Conservation (phyloP, 2,797 vertebrate genomes). For the Macropodus opercularis region DNA sequence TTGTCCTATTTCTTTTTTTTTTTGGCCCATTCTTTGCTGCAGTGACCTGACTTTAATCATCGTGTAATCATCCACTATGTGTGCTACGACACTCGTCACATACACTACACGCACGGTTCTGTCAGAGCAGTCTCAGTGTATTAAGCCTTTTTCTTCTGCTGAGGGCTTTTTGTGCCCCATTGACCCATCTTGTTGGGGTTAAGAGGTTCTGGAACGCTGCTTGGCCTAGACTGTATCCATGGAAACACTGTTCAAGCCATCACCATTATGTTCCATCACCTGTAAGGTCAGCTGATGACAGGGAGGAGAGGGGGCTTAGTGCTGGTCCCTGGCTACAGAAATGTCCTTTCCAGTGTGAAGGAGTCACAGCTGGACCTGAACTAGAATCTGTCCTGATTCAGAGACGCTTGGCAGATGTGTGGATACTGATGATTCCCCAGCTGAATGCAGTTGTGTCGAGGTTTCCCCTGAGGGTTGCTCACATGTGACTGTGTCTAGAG, state of each 20-base stretch:
- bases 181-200: not conserved
- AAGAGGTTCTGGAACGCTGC: not conserved
- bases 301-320: not conserved
- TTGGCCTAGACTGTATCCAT: not conserved
- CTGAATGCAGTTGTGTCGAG: conserved; percentile 13
- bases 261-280: conserved; percentile 1
- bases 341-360: conserved; percentile 14
- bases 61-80: too few species aligned
- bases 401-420: conserved; percentile 5
- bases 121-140: too few species aligned
- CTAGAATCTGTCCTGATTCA: conserved; percentile 20
- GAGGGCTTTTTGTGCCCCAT: not conserved
- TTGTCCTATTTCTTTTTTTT: not conserved
- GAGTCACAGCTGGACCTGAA: conserved; percentile 1
- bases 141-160: not conserved
- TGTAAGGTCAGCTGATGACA: conserved; percentile 25
- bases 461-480: conserved; percentile 6
- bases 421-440: conserved; percentile 12
- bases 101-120: too few species aligned
- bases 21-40: conserved; percentile 21
- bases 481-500: conserved; percentile 15
- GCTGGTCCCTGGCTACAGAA: conserved; percentile 28
- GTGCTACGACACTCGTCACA: too few species aligned
- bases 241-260: conserved; percentile 10
- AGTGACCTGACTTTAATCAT: conserved; percentile 36